Evolutionary conservation across 53 echinoderm and acorn worm species (phyloP).

Genomic region (Echinometra lucunter): DNA sequence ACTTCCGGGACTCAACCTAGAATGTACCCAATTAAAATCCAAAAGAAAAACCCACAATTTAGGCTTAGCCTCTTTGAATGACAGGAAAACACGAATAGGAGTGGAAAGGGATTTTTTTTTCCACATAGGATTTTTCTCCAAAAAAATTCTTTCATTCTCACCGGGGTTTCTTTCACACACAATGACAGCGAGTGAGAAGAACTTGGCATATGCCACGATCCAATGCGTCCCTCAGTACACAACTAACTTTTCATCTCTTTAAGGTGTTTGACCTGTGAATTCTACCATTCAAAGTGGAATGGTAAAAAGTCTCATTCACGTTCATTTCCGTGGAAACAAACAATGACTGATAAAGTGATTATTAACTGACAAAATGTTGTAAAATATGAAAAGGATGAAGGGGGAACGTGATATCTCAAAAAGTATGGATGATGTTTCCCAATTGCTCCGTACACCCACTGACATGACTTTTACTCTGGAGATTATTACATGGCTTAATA

Average conservation of each 20-base stretch:
- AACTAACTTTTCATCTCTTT: not conserved
- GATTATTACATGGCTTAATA: too few species aligned
- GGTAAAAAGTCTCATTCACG: not conserved
- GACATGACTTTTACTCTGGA: too few species aligned
- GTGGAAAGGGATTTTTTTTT: not conserved
- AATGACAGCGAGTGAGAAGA: not conserved
- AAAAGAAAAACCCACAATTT: constrained; percentile 54
- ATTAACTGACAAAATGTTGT: not conserved
- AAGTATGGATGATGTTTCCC: not conserved
- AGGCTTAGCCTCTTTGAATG: constrained; percentile 35
- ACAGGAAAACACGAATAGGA: constrained; percentile 13
- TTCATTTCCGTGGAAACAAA: constrained; percentile 7
- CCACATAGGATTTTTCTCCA: not conserved
- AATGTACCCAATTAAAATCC: constrained; percentile 42
- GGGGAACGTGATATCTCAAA: not conserved
- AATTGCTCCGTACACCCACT: not conserved
- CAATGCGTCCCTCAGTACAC: not conserved
- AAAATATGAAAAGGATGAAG: not conserved
- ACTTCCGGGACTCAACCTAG: constrained; percentile 29
- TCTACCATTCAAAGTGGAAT: not conserved
- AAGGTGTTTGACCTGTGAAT: constrained; percentile 38
- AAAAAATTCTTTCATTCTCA: constrained; percentile 14
- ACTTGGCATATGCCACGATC: not conserved
- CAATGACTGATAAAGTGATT: not conserved
- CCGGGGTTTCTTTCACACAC: not conserved